Base-by-base conservation (phyloP, 1,140 invertebrate genomes). In the Platyscapa corneri region DNA sequence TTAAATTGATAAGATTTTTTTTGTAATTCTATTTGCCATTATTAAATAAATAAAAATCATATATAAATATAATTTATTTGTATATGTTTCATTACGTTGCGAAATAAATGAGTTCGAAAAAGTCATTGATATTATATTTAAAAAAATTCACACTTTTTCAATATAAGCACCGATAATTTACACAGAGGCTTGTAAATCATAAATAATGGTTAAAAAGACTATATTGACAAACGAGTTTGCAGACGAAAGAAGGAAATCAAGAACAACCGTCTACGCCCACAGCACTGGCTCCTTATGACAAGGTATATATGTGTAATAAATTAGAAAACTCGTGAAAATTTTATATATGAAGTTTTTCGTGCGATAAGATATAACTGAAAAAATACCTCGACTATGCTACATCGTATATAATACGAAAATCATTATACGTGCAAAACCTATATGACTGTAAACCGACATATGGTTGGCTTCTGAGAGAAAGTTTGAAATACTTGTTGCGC, bases 201-300 rank as follows among this genome's bases (percentile, higher is more conserved):
- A 82, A 72, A 82, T 74, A 46, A 74, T 72, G 30, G 37, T 72
- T 53, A 82, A 72, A 82, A 74, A 32, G 49, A 74, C 46, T 74
- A 74, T 72, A 34, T 76, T 83, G 80, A 87, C 77, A 87, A 90
- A 88, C 39, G 20, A 79, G 83, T 86, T 86, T 42, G 37, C 87
- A 93, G 91, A 91, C 91, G 10, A 91, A 85, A 86, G 89, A 91
- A 8, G 89, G 91, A 67, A 90, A 91, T 79, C 89, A 91, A 85
- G 91, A 93, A 79, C 90, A 91, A 75, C 87, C 89, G 20, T 78
- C 90, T 0, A 91, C 92, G n/a, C 91, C 91, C 16, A 91, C 91
- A 53, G 90, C 90, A 7, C 85, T 91, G 39, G 84, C 90, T 67
- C 90, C 89, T 34, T 67, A 89, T 0, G 76, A 89, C 7, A 92